These are phyloP conservation scores for Ancistrus triradiatus DNA, from an alignment of 2,113 vertebrate species.

Conservation along the genomic window DNA sequence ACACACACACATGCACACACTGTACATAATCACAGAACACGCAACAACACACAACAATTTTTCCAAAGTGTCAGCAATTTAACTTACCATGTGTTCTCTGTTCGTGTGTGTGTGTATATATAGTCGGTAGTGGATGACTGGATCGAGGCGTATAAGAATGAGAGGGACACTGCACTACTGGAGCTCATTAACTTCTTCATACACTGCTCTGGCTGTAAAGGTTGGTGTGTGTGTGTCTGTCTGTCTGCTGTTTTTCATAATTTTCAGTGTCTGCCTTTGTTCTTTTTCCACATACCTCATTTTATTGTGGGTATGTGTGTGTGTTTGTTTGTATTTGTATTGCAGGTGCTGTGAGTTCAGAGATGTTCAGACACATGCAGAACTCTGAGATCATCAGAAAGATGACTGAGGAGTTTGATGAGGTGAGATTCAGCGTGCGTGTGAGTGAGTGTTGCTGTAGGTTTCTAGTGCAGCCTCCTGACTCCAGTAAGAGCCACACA, in stretches of 20 bases:
- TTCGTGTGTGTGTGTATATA: conserved; percentile 44
- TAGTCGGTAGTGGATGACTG: conserved; percentile 99
- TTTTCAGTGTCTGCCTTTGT: background rate
- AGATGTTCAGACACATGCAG: conserved; percentile 99
- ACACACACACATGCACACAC: background rate
- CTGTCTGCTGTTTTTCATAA: background rate
- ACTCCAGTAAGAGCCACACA: too few relatives aligned
- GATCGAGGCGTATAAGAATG: conserved; percentile 98
- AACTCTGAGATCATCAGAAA: conserved; percentile 98
- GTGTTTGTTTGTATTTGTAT: conserved; percentile 40
- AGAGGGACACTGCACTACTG: conserved; percentile 92
- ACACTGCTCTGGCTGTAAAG: conserved; percentile 99
- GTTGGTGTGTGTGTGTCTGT: conserved; percentile 56
- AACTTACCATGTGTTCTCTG: too few relatives aligned
- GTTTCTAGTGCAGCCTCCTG: too few relatives aligned
- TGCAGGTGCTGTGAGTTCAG: conserved; percentile 91
- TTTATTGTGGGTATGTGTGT: background rate
- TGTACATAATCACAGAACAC: background rate
- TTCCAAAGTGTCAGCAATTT: background rate
- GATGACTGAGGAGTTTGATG: conserved; percentile 99
- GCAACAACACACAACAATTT: background rate
- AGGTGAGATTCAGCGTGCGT: conserved; percentile 68
- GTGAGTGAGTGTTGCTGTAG: too few relatives aligned
- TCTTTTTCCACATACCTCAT: too few relatives aligned
- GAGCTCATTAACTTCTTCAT: conserved; percentile 99